Base-by-base conservation (phyloP, 2,888 invertebrate species). In the Holacanthella duospinosa region DNA sequence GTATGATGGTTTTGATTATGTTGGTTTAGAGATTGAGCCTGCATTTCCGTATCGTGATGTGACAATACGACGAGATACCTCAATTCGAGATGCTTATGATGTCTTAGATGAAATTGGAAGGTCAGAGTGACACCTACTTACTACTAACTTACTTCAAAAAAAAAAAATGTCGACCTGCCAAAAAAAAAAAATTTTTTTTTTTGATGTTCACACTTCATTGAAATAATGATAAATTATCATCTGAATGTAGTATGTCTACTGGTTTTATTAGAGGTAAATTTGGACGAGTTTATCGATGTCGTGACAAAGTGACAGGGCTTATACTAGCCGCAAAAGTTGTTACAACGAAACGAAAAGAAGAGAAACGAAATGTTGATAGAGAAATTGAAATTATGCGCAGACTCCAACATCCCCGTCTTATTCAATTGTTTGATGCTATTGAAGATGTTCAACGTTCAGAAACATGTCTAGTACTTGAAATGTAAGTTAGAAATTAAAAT, bases 221-320 rank as follows among this genome's bases (percentile, higher is more conserved):
- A 36, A 36, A 12, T 6, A 36, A 12, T 36, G 6, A 36, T 12
- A 36, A 36, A 36, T 12, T 12, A 36, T n/a, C n/a, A n/a, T n/a
- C n/a, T n/a, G n/a, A n/a, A n/a, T n/a, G n/a, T n/a, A n/a, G n/a
- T n/a, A n/a, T n/a, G n/a, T n/a, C n/a, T n/a, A n/a, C n/a, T n/a
- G n/a, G n/a, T n/a, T n/a, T n/a, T n/a, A n/a, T n/a, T n/a, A n/a
- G 96, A 75, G 96, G 96, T 2, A 95, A 95, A 83, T 96, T 96
- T 79, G 96, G 96, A 65, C 93, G 93, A 43, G 96, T 97, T 53
- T 95, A 91, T 80, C 85, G 87, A 75, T 96, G 95, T 79, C 84
- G 83, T 60, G 94, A 96, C 78, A 89, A 88, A 78, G 80, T 81
- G 61, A 86, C 86, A 0, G 88, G 88, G 0, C 79, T 91, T 60